These are phyloP conservation scores for Cinclus cinclus DNA, from an alignment of 2,113 vertebrate species.

Conservation along the genomic window DNA sequence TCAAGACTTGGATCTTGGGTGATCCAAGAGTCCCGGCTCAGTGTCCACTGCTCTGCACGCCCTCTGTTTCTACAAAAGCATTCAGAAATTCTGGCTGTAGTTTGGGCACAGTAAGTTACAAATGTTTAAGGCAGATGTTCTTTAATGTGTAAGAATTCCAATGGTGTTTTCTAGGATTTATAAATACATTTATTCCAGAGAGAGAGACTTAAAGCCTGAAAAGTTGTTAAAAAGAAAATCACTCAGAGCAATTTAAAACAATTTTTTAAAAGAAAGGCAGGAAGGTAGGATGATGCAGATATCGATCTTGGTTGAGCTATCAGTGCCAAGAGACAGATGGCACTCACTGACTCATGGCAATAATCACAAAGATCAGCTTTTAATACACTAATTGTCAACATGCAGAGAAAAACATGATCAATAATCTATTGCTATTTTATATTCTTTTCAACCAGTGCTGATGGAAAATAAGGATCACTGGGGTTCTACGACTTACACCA, in stretches of 20 bases:
- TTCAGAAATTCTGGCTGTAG: neutral
- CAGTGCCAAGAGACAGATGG: neutral
- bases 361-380: neutral
- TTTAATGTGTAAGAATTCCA: neutral
- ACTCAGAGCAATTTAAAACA: neutral
- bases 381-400: neutral
- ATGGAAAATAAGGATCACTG: neutral
- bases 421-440: neutral
- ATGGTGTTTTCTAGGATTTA: neutral
- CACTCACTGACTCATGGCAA: neutral
- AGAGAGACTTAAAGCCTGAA: neutral
- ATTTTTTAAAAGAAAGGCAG: neutral
- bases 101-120: neutral
- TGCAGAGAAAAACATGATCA: neutral
- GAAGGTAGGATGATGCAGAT: neutral
- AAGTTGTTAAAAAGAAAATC: neutral
- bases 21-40: neutral
- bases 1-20: neutral
- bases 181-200: neutral
- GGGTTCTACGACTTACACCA: neutral
- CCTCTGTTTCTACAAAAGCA: neutral
- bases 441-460: neutral
- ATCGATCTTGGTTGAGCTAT: neutral
- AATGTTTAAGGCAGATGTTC: accelerated
- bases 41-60: neutral